Evolutionary conservation across 2,113 vertebrate genomes (phyloP), one percentile per base, ranked within the genome.

Genomic region (Aplodontia rufa): DNA sequence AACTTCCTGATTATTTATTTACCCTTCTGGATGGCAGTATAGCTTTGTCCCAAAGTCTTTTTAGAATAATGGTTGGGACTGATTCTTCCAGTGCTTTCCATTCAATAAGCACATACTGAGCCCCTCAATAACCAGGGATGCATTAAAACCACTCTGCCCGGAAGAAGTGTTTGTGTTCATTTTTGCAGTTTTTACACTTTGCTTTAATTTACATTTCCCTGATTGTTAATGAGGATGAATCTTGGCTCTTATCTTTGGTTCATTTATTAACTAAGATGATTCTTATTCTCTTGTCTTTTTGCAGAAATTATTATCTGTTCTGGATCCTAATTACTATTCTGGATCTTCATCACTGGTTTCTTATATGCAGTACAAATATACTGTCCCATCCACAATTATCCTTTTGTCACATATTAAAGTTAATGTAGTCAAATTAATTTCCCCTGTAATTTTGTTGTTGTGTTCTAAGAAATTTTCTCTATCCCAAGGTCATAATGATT

Each of bases 1-100:
- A 71, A 20, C 3, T 92, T 93, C 49, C 19, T 93, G 78, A 32
- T 58, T 92, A 88, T 91, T 89, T 95, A 51, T 88, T 87, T 60
- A 80, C 20, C 4, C n/a, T 69, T 78, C 14, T 58, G 20, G 1
- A 69, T 47, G 64, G 47, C 83, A 85, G 64, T 40, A 68, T 1
- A 91, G 5, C 20, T 96, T 84, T 93, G 11, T 85, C 35, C 72
- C 87, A 55, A 79, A 58, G 45, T 37, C 62, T 76, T 94, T 94
- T 80, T 32, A 87, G 94, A 95, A 87, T 78, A 66, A 66, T 80
- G 8, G 3, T 49, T 82, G 76, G 37, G 47, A 85, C 49, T 87
- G 78, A 76, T 62, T 68, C 11, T 37, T 35, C n/a, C 37, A 74
- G 42, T 51, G 17, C 22, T 40, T 47, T 90, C 51, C 30, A 72